phyloP scores from a whole-genome alignment of 1,140 invertebrate species.

The Drosophila asahinai region DNA sequence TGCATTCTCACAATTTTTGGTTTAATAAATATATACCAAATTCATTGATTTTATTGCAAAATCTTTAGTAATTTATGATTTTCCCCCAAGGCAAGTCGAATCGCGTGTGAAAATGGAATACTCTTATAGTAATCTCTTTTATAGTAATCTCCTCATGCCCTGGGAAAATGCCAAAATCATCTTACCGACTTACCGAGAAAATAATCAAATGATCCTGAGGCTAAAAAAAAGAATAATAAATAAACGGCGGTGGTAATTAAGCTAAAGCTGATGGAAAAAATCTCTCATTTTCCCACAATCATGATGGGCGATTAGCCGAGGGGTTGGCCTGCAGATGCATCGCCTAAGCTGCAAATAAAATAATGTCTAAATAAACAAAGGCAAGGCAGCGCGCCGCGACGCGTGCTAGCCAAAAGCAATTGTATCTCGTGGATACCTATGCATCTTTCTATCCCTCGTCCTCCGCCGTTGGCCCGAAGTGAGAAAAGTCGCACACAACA shows the following conservation, averaged over 20 bases:
- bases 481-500: constrained; percentile 81
- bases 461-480: constrained; percentile 39
- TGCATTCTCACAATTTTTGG: not conserved
- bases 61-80: not conserved
- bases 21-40: not conserved
- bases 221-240: constrained; percentile 32
- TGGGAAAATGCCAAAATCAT: constrained; percentile 65
- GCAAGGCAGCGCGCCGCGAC: constrained; percentile 66
- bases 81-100: not conserved
- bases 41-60: not conserved
- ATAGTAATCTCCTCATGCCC: constrained; percentile 24
- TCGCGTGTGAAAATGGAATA: constrained; percentile 3
- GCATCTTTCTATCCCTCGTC: constrained; percentile 5
- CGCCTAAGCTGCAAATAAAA: constrained; percentile 62
- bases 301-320: constrained; percentile 52
- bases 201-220: constrained; percentile 46
- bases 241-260: constrained; percentile 63
- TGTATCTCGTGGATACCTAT: constrained; percentile 70
- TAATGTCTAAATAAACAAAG: constrained; percentile 71
- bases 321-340: constrained; percentile 39
- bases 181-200: constrained; percentile 38
- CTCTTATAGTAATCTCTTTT: not conserved
- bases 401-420: constrained; percentile 69
- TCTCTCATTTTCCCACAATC: constrained; percentile 61
- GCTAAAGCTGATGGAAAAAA: constrained; percentile 37